Evolutionary conservation across 2,113 vertebrate species (phyloP).

Genomic region (rabbit (Oryctolagus cuniculus)): DNA sequence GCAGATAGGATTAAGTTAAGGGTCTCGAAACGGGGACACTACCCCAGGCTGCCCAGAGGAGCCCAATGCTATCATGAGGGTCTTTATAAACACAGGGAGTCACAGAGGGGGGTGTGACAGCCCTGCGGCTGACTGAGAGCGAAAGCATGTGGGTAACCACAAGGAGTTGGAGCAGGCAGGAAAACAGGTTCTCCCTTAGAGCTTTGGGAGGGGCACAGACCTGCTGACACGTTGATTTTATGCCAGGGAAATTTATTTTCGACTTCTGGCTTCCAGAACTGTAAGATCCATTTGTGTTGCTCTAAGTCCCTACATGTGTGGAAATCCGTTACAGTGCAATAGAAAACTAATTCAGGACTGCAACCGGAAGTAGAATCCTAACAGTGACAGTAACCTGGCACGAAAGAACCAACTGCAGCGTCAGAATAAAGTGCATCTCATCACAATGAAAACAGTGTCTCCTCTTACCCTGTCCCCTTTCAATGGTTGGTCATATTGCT

Average conservation of each 20-base stretch:
- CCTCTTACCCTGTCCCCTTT: background rate
- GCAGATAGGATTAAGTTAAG: background rate
- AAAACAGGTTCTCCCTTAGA: background rate
- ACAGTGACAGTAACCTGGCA: background rate
- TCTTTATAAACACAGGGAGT: background rate
- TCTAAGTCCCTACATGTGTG: background rate
- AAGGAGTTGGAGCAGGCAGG: background rate
- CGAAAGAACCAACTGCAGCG: background rate
- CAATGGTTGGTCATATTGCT: background rate
- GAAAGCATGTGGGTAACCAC: background rate
- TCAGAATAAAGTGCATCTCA: background rate
- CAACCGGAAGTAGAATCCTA: constrained; percentile 19
- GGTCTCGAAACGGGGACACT: background rate
- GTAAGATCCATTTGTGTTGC: background rate
- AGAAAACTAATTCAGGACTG: background rate
- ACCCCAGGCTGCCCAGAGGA: background rate
- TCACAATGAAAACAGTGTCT: background rate
- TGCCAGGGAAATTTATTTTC: background rate
- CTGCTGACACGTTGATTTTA: background rate
- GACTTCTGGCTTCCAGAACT: background rate
- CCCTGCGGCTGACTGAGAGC: rapidly evolving
- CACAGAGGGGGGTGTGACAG: background rate
- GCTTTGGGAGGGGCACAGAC: background rate
- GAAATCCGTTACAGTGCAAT: background rate
- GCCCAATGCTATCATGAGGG: background rate